Base-by-base conservation (phyloP, 2,888 invertebrate genomes). In the Hemithea aestivaria region DNA sequence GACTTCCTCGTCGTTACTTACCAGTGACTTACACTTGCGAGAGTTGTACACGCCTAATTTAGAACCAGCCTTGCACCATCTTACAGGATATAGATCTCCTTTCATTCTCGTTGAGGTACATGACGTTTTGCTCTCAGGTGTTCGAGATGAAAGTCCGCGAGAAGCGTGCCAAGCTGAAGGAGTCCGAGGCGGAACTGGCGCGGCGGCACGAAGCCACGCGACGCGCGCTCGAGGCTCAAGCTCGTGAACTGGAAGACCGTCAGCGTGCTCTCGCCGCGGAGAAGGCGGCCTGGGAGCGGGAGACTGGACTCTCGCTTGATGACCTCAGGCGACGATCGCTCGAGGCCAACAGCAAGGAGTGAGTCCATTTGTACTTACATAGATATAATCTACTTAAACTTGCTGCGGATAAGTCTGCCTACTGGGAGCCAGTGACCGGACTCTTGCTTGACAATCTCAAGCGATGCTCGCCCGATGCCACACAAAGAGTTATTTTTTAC, bases 61-160 rank as follows among this genome's bases (percentile, higher is more conserved):
- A 16, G 16, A 16, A 16, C 2, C 16, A 16, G n/a, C n/a, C n/a
- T n/a, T n/a, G n/a, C n/a, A n/a, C n/a, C n/a, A n/a, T n/a, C n/a
- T n/a, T n/a, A n/a, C n/a, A n/a, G n/a, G n/a, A n/a, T n/a, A n/a
- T n/a, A n/a, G n/a, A n/a, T n/a, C n/a, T n/a, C n/a, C n/a, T n/a
- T n/a, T n/a, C n/a, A n/a, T n/a, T n/a, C n/a, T n/a, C n/a, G n/a
- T n/a, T n/a, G n/a, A 5, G 3, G 3, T 27, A 27, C 6, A 20
- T 20, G 2, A 9, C 16, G 24, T 25, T 2, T 1, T 6, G 8
- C 6, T 28, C 0, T 36, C 60, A 85, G 87, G 98, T 99, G 51
- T 99, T 99, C 81, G 97, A 98, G 77, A 96, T 96, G 93, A 99
- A 99, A 88, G 98, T 95, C 12, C 92, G 94, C 66, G 98, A 98